phyloP scores from a whole-genome alignment of 2,797 vertebrate genomes.

The Linurgus olivaceus region DNA sequence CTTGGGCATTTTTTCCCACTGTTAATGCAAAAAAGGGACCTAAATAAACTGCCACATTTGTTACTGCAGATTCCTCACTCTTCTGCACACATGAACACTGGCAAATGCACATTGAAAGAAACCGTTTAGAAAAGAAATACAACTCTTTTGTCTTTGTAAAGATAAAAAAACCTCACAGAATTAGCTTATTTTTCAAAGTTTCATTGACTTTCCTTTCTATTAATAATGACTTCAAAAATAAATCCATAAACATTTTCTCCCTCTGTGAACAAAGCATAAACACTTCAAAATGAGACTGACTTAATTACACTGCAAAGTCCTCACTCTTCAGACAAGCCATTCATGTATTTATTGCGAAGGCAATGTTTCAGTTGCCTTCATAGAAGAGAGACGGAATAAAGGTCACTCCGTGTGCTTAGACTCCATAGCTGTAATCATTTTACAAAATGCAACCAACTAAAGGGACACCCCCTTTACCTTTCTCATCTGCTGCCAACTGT shows the following conservation, averaged over 20 bases:
- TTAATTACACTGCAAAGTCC: not conserved
- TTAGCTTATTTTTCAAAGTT: not conserved
- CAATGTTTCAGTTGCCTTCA: not conserved
- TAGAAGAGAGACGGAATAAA: not conserved
- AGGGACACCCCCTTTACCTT: not conserved
- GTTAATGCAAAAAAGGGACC: not conserved
- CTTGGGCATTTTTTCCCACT: not conserved
- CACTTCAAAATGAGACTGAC: not conserved
- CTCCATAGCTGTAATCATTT: not conserved
- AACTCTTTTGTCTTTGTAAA: not conserved
- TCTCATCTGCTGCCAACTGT: not conserved
- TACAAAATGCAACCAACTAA: not conserved
- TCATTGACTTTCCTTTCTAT: not conserved
- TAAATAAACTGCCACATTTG: not conserved
- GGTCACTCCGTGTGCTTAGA: not conserved
- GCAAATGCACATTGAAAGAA: not conserved
- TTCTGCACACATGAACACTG: not conserved
- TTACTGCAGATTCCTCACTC: not conserved
- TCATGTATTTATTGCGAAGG: not conserved
- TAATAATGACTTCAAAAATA: not conserved
- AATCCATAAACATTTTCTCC: not conserved
- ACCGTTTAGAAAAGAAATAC: not conserved
- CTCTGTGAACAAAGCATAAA: not conserved
- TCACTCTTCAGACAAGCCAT: not conserved
- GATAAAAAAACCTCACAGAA: not conserved